Conservation (phyloP, 2,113 vertebrate species). For the Oplegnathus fasciatus region DNA sequence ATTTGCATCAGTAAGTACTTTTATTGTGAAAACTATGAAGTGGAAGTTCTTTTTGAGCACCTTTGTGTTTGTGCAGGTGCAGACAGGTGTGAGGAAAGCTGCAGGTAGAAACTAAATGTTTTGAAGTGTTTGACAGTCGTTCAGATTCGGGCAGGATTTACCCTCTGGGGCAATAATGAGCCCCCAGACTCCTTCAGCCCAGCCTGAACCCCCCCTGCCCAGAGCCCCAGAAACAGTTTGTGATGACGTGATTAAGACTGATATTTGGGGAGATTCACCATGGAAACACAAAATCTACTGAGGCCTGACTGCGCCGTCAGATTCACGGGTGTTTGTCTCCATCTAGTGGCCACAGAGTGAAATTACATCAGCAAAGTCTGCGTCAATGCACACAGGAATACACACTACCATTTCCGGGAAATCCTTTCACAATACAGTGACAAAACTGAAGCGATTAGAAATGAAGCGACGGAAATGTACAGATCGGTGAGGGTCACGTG, state of each 20-base stretch:
- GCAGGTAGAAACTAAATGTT: too few species aligned
- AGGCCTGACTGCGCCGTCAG: background rate
- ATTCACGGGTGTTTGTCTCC: background rate
- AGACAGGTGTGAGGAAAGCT: too few species aligned
- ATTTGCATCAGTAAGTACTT: background rate
- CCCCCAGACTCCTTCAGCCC: too few species aligned
- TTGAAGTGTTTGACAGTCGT: too few species aligned
- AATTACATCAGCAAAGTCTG: fast-evolving
- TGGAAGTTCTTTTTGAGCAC: too few species aligned
- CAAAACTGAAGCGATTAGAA: background rate
- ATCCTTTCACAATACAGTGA: background rate
- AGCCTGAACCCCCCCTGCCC: too few species aligned
- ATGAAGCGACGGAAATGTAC: background rate
- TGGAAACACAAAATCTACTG: background rate
- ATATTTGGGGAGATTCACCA: background rate
- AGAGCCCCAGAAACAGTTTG: too few species aligned
- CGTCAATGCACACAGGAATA: background rate
- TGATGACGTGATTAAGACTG: background rate
- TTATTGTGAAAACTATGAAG: background rate
- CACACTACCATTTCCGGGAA: background rate
- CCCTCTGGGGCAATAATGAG: too few species aligned
- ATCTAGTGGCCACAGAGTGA: background rate
- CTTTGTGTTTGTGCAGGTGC: too few species aligned
- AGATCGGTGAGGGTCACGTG: too few species aligned
- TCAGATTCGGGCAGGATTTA: too few species aligned